phyloP scores from a whole-genome alignment of 2,797 vertebrate species.

The Tamandua tetradactyla region DNA sequence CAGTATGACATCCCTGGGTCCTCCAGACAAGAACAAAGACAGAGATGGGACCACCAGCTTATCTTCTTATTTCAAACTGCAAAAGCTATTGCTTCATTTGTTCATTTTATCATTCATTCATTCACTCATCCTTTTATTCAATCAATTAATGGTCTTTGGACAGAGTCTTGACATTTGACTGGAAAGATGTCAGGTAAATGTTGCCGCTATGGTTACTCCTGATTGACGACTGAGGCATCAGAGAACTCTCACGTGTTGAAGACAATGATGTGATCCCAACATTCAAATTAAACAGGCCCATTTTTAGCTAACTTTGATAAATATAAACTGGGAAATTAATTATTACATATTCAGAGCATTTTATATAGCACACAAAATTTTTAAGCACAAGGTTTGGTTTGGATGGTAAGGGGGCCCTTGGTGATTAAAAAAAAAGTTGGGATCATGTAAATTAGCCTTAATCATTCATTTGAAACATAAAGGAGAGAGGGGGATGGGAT shows the following conservation, averaged over 20 bases:
- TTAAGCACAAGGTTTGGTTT: background rate
- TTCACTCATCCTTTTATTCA: background rate
- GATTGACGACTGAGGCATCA: fast-evolving
- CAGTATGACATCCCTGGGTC: background rate
- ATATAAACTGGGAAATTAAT: background rate
- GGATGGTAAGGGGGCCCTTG: background rate
- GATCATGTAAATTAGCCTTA: background rate
- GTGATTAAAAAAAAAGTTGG: background rate
- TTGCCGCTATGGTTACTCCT: background rate
- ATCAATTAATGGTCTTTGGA: background rate
- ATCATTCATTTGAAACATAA: background rate
- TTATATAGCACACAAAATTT: background rate
- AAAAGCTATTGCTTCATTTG: background rate
- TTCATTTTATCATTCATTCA: background rate
- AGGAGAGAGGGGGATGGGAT: no score
- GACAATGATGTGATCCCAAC: background rate
- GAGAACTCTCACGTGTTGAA: background rate
- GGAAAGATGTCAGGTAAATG: background rate
- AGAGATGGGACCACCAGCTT: background rate
- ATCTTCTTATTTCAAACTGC: background rate
- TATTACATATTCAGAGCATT: background rate
- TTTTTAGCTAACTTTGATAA: constrained; percentile 15
- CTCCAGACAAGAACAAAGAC: background rate
- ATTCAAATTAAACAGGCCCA: background rate
- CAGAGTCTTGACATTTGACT: background rate